Base-by-base conservation (phyloP, 2,888 invertebrate genomes). In the Desoria tigrina region DNA sequence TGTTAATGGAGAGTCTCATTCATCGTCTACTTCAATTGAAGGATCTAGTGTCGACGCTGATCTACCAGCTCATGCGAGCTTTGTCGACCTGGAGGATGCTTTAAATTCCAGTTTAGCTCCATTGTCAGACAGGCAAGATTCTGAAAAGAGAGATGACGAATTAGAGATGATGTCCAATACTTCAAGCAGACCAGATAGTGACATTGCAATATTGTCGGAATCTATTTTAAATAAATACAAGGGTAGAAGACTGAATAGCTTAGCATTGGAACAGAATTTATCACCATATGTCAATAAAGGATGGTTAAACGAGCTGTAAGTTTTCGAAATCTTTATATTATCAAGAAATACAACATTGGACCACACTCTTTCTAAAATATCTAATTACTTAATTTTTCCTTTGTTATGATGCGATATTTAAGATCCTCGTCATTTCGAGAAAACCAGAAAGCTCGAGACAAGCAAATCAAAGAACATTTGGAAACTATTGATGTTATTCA, bases 281-380 rank as follows among this genome's bases (percentile, higher is more conserved):
- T 66, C 61, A 9, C 68, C 65, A 21, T 66, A 61, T 23, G 37
- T 42, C 21, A 58, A 65, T 1, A 65, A 61, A 32, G 18, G 32
- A 11, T 71, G 71, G 71, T 59, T 71, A 4, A n/a, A 27, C 18
- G 55, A 61, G 9, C 45, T 55, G 71, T 71, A 55, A 64, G 71
- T 60, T 2, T 18, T 50, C 16, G 24, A 7, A 53, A 24, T 51
- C 21, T 21, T n/a, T n/a, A n/a, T n/a, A n/a, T n/a, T n/a, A n/a
- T n/a, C n/a, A n/a, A n/a, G n/a, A n/a, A n/a, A n/a, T n/a, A n/a
- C n/a, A n/a, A n/a, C n/a, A n/a, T n/a, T n/a, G n/a, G n/a, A n/a
- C n/a, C n/a, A n/a, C n/a, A n/a, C n/a, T n/a, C n/a, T n/a, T n/a
- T n/a, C n/a, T n/a, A n/a, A n/a, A n/a, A n/a, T n/a, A n/a, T n/a